Percentiles rank a stretch among this genome's conserved stretches.
Evolutionary conservation across 2,113 vertebrate species (phyloP).

Genomic region (Lathamus discolor): DNA sequence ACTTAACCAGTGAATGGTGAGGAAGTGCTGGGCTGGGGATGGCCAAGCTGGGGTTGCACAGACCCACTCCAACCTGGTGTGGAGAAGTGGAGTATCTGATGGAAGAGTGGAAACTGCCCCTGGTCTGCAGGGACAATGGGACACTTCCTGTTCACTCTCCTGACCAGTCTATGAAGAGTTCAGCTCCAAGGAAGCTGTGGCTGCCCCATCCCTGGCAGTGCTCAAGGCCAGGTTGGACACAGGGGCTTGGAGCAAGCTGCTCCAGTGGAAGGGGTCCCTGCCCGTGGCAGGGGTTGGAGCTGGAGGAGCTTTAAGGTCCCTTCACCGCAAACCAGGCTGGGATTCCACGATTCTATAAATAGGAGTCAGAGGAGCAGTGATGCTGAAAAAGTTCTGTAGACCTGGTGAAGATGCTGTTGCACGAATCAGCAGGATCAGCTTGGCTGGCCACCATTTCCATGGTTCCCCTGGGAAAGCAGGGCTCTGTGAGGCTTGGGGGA

Average conservation of each 20-base stretch:
- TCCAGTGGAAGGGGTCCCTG: neutral
- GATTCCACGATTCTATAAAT: neutral
- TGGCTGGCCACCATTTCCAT: neutral
- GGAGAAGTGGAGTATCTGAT: neutral
- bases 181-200: neutral
- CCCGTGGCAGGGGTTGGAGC: neutral
- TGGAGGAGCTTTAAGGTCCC: neutral
- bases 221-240: neutral
- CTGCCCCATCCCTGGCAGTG: neutral
- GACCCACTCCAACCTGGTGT: too few relatives aligned
- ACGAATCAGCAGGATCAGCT: neutral
- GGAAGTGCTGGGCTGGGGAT: neutral
- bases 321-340: neutral
- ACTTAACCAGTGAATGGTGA: neutral
- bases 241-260: neutral
- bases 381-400: neutral
- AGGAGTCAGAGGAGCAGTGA: accelerated
- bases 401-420: neutral
- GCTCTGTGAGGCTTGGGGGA: neutral
- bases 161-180: neutral
- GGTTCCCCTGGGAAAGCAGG: accelerated
- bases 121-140: neutral
- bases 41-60: neutral
- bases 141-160: neutral
- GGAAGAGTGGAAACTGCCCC: neutral